phyloP scores from a whole-genome alignment of 1,140 invertebrate genomes.

The Caenorhabditis briggsae region DNA sequence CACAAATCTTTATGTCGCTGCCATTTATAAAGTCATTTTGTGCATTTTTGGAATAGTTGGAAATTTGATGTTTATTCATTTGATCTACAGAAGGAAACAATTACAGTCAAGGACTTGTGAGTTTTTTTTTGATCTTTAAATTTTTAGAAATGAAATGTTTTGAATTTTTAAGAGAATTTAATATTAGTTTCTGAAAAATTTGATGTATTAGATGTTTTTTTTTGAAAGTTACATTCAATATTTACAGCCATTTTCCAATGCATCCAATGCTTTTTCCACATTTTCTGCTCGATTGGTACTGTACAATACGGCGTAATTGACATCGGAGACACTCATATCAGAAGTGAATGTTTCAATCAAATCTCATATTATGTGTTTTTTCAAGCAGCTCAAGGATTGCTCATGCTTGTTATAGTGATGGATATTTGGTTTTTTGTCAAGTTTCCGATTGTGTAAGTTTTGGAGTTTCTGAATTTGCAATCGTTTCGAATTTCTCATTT shows the following conservation, averaged over 20 bases:
- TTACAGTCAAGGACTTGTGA: background rate
- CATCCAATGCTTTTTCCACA: conserved; percentile 9
- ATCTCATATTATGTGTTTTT: background rate
- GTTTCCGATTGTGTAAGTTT: background rate
- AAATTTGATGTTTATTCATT: no score
- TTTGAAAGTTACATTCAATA: background rate
- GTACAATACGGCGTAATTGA: background rate
- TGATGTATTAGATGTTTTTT: background rate
- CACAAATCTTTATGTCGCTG: no score
- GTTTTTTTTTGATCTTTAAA: no score
- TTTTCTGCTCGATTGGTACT: background rate
- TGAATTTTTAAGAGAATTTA: no score
- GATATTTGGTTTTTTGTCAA: background rate
- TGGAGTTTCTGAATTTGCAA: no score
- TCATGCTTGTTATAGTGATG: background rate
- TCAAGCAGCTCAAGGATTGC: background rate
- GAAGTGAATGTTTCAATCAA: background rate
- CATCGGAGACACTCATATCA: background rate
- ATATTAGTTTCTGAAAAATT: no score
- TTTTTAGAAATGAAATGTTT: no score
- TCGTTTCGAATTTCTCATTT: no score
- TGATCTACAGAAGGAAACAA: no score
- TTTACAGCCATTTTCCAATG: background rate
- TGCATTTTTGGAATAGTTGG: no score
- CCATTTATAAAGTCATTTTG: no score